These are phyloP conservation scores for Sphaerodactylus townsendi DNA, from an alignment of 2,113 vertebrate species.

Conservation along the genomic window DNA sequence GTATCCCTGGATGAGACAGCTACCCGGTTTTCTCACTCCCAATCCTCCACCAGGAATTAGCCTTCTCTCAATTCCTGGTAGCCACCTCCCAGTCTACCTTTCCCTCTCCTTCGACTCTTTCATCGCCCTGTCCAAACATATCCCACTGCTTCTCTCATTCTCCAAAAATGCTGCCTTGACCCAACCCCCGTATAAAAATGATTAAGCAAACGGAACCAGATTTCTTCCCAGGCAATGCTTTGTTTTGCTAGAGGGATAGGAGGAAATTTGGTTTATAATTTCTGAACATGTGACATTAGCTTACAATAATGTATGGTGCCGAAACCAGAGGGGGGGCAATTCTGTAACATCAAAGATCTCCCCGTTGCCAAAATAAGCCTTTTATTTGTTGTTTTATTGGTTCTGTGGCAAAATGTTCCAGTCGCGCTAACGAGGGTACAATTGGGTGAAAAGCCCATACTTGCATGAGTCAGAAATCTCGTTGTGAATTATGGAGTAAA, in stretches of 20 bases:
- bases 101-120: not conserved
- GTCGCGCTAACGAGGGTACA: not conserved
- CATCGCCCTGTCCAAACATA: too few relatives aligned
- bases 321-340: too few relatives aligned
- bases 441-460: not conserved
- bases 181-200: too few relatives aligned
- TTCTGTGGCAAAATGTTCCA: not conserved
- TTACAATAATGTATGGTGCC: not conserved
- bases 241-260: too few relatives aligned
- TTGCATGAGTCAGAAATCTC: not conserved
- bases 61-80: not conserved
- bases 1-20: not conserved
- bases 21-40: not conserved
- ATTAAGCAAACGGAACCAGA: too few relatives aligned
- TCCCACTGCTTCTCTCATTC: too few relatives aligned
- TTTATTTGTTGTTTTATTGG: not conserved
- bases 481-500: not conserved
- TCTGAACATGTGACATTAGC: too few relatives aligned
- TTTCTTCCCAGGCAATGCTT: too few relatives aligned
- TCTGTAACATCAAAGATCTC: not conserved
- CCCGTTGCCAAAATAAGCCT: not conserved
- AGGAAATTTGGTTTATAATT: too few relatives aligned
- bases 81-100: not conserved
- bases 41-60: not conserved
- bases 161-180: too few relatives aligned